A percentile compares a stretch with the other conserved stretches of the same genome.
Conservation (phyloP, 2,113 vertebrate genomes). For the Callionymus lyra region DNA sequence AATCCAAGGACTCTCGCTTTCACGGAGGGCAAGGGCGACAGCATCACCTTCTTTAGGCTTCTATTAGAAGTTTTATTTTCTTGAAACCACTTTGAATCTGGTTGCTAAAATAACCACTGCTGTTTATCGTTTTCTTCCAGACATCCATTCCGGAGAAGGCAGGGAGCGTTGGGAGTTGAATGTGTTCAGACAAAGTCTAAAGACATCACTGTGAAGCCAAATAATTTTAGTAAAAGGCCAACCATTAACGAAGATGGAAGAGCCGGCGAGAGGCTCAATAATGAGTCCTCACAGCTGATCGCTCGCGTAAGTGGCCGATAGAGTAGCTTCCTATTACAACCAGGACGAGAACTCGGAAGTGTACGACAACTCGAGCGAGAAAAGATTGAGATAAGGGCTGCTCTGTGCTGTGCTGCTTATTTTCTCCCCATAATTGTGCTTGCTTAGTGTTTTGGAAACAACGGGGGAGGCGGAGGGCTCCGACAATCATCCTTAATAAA, state of each 20-base stretch:
- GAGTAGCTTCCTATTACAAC: conserved; percentile 30
- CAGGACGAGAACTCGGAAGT: conserved; percentile 28
- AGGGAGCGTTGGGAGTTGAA: background rate
- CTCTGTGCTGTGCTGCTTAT: conserved; percentile 21
- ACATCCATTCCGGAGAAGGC: too few relatives aligned
- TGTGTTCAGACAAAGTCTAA: background rate
- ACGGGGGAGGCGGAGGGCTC: conserved; percentile 29
- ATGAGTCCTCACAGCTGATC: conserved; percentile 23
- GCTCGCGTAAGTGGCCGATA: conserved; percentile 19
- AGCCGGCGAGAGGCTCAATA: conserved; percentile 25
- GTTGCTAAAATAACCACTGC: conserved; percentile 1
- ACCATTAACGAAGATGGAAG: conserved; percentile 29
- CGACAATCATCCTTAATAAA: conserved; percentile 49
- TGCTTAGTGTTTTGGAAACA: conserved; percentile 66
- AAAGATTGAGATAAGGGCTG: conserved; percentile 65
- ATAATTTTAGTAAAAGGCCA: conserved; percentile 17
- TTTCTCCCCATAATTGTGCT: conserved; percentile 51
- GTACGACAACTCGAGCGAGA: conserved; percentile 65
- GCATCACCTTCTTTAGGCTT: conserved; percentile 46
- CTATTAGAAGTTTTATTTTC: too few relatives aligned
- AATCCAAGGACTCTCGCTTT: conserved; percentile 41
- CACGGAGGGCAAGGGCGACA: conserved; percentile 35
- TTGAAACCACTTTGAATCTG: conserved; percentile 4
- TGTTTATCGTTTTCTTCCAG: conserved; percentile 11
- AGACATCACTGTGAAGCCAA: background rate